Evolutionary conservation across 2,888 invertebrate species (phyloP), one percentile per base, ranked within the genome.

Genomic region (Epistrophella euchroma): DNA sequence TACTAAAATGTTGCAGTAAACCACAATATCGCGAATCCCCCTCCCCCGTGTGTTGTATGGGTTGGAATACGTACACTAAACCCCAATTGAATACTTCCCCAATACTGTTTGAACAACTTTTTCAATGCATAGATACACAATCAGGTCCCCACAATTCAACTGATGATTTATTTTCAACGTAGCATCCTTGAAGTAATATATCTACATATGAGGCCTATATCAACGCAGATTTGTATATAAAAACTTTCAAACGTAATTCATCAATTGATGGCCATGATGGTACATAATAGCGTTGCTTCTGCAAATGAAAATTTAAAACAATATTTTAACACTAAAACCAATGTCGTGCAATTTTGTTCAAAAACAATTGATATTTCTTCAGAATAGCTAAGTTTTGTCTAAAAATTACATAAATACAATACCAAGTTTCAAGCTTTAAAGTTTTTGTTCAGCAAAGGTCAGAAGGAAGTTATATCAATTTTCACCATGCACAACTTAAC

Each of bases 1-100:
- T 85, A 80, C 84, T 72, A 71, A 76, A 85, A 80, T 80, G 84
- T 76, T 68, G 80, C 75, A 80, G 80, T 72, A 73, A 72, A 58
- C 84, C 80, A 32, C 80, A 84, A 66, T 47, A 84, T 75, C 80
- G 75, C 66, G 75, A 72, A 60, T 64, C 62, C 56, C 32, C 2
- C 19, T 58, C 58, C 22, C 56, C 11, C 7, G 43, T 45, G 47
- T 19, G 19, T 19, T 19, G 4, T 58, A 58, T 19, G 40, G 45
- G 17, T 4, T 15, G 6, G 13, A 32, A 66, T 35, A 47, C 47
- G 13, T 19, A n/a, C n/a, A n/a, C n/a, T 19, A 60, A 52, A 22
- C 11, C 60, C 17, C 56, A 56, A 55, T 19, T 5, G 19, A 5
- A 17, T 37, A 19, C 15, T n/a, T 66, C 11, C 58, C 70, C 73